Percentiles rank a stretch among this genome's conserved stretches.
These are phyloP conservation scores for Leuciscus idus DNA, from an alignment of 2,113 vertebrate genomes.

Conservation along the genomic window DNA sequence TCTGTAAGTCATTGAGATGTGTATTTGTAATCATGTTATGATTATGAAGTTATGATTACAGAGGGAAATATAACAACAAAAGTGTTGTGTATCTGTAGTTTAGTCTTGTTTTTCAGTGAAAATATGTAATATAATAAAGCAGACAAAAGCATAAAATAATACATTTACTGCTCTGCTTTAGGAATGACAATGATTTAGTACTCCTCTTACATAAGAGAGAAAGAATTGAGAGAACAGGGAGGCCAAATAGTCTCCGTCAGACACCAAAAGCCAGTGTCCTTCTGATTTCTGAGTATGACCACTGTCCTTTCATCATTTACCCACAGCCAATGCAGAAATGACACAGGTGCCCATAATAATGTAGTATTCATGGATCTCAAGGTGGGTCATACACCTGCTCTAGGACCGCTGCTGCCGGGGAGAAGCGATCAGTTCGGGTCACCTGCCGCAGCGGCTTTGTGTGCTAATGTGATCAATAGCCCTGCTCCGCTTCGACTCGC, in stretches of 20 bases:
- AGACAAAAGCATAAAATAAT: background rate
- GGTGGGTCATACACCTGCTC: background rate
- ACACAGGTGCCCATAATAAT: background rate
- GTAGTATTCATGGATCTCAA: constrained; percentile 8
- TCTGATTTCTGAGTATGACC: background rate
- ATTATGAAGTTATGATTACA: background rate
- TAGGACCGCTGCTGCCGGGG: constrained; percentile 11
- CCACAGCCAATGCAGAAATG: constrained; percentile 4
- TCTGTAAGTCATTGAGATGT: background rate
- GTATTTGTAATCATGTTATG: background rate
- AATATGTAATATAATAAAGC: background rate
- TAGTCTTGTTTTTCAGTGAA: background rate
- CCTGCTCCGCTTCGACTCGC: constrained; percentile 21
- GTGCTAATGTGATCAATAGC: constrained; percentile 77
- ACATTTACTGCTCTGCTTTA: background rate
- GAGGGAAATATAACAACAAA: background rate
- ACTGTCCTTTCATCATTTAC: constrained; percentile 9
- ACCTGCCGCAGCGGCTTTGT: constrained; percentile 67
- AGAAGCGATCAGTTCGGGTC: constrained; percentile 54
- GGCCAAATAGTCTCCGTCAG: background rate
- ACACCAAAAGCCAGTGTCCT: constrained; percentile 20
- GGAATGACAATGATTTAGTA: background rate
- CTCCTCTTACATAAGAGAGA: background rate
- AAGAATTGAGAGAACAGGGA: background rate
- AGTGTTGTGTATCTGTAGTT: background rate